Evolutionary conservation across 2,888 invertebrate genomes (phyloP).

Genomic region (Dryadula phaetusa): DNA sequence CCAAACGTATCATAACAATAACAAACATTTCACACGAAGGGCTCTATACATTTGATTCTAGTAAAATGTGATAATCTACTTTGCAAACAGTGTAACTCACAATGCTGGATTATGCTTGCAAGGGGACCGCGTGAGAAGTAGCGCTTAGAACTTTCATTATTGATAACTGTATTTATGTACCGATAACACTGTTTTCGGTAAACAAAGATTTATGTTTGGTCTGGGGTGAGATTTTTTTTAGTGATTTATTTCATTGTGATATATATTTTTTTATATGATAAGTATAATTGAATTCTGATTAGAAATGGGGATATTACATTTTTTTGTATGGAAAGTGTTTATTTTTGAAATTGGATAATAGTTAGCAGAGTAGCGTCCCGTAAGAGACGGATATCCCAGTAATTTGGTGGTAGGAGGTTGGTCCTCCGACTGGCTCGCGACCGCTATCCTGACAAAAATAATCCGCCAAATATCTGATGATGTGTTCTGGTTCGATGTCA

Average conservation of each 20-base stretch:
- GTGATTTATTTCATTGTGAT: slow-evolving; percentile 1
- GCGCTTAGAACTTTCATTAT: slow-evolving; percentile 43
- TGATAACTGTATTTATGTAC: slow-evolving; percentile 41
- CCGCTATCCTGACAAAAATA: too few relatives aligned
- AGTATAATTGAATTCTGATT: slow-evolving; percentile 11
- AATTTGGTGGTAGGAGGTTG: too few relatives aligned
- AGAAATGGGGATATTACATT: not conserved
- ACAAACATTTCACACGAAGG: slow-evolving; percentile 11
- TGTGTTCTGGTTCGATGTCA: too few relatives aligned
- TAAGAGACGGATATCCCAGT: too few relatives aligned
- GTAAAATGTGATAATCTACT: slow-evolving; percentile 33
- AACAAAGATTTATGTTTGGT: slow-evolving; percentile 3
- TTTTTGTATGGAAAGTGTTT: not conserved
- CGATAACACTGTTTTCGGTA: slow-evolving; percentile 36
- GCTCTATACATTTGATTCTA: slow-evolving; percentile 15
- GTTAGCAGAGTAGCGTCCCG: too few relatives aligned
- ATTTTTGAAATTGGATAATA: not conserved
- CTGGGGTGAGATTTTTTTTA: slow-evolving; percentile 20
- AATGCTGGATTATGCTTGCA: slow-evolving; percentile 37
- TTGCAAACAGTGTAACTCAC: slow-evolving; percentile 39
- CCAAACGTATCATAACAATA: slow-evolving; percentile 16
- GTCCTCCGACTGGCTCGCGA: too few relatives aligned
- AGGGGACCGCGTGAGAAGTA: slow-evolving; percentile 39
- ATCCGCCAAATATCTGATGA: too few relatives aligned
- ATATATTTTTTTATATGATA: slow-evolving; percentile 3